Conservation (phyloP, 2,797 vertebrate genomes). For the Cossypha caffra region DNA sequence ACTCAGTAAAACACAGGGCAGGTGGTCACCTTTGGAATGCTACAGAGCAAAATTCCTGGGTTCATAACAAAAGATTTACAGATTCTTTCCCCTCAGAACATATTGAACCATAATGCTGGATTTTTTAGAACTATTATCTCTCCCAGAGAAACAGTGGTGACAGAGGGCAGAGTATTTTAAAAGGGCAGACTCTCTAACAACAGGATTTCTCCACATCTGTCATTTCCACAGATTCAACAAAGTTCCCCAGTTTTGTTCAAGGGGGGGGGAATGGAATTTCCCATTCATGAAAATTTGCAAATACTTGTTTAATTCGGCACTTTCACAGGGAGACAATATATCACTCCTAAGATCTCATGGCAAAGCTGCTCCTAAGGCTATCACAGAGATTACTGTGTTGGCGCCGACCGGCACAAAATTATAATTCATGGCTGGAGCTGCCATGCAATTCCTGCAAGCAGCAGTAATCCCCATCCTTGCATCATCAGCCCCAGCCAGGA, state of each 20-base stretch:
- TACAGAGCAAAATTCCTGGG: not conserved
- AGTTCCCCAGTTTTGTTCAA: not conserved
- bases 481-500: conserved; percentile 20
- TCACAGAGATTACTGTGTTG: conserved; percentile 30
- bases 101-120: not conserved
- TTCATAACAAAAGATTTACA: not conserved
- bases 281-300: conserved; percentile 1
- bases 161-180: not conserved
- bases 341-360: conserved; percentile 23
- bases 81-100: not conserved
- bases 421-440: not conserved
- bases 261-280: not conserved
- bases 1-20: not conserved
- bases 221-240: not conserved
- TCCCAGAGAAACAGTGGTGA: not conserved
- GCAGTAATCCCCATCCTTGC: conserved; percentile 21
- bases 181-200: not conserved
- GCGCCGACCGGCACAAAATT: not conserved
- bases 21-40: not conserved
- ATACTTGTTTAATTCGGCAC: conserved; percentile 37
- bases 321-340: conserved; percentile 13
- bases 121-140: not conserved
- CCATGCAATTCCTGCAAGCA: not conserved
- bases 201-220: not conserved
- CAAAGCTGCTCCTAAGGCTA: conserved; percentile 63